Percentiles rank a stretch among this genome's conserved stretches.
These are phyloP conservation scores for Eupithecia tripunctaria DNA, from an alignment of 2,888 invertebrate genomes.

Conservation along the genomic window DNA sequence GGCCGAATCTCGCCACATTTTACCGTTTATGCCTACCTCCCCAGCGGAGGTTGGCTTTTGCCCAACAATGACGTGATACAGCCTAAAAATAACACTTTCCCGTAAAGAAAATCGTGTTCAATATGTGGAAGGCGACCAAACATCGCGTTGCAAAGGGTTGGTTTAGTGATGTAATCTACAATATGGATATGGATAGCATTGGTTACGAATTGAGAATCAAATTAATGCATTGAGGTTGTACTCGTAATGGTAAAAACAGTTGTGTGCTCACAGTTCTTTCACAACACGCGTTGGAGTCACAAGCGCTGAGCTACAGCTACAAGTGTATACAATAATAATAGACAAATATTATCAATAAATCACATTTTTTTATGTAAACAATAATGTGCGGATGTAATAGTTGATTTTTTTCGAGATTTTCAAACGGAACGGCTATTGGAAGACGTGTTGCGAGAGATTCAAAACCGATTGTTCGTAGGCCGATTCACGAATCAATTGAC, in stretches of 20 bases:
- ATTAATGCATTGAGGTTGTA: neutral
- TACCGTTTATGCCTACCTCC: no score
- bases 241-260: slow-evolving; percentile 39
- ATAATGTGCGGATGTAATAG: neutral
- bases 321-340: no score
- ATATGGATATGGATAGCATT: neutral
- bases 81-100: neutral
- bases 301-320: slow-evolving; percentile 8
- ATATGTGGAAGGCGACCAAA: neutral
- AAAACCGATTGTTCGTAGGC: neutral
- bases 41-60: no score
- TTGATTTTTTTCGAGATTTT: no score
- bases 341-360: no score
- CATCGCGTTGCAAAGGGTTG: neutral
- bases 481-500: neutral
- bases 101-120: neutral
- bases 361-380: neutral
- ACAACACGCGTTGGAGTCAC: slow-evolving; percentile 5
- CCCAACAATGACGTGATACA: neutral
- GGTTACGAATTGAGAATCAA: neutral
- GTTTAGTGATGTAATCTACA: neutral
- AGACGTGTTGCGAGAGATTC: neutral
- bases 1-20: no score
- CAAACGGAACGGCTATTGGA: neutral
- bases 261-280: slow-evolving; percentile 47